Conservation (phyloP, 1,140 invertebrate genomes). For the Lepeophtheirus salmonis region DNA sequence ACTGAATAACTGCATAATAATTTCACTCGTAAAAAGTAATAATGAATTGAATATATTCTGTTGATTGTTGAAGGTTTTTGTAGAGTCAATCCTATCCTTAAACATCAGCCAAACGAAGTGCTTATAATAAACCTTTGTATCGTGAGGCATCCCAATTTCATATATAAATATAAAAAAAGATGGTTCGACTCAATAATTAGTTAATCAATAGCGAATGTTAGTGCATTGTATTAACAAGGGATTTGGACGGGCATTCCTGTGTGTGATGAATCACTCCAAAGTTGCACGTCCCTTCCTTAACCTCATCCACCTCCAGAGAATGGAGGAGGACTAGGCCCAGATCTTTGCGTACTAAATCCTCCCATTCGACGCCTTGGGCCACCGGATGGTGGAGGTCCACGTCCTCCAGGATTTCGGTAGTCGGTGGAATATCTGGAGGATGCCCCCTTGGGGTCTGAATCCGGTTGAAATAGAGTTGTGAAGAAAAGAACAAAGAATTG, state of each 20-base stretch:
- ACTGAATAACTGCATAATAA: too few species aligned
- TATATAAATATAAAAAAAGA: too few species aligned
- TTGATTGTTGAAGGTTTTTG: too few species aligned
- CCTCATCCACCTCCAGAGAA: neutral
- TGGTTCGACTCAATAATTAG: too few species aligned
- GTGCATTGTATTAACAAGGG: neutral
- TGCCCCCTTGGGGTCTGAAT: neutral
- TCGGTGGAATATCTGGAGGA: neutral
- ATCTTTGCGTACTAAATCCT: neutral
- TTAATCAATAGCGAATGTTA: neutral
- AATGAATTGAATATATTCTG: too few species aligned
- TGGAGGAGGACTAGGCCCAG: neutral
- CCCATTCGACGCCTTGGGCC: neutral
- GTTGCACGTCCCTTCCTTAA: too few species aligned
- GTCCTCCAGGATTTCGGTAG: neutral
- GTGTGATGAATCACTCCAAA: neutral
- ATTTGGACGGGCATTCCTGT: neutral
- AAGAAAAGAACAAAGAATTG: neutral
- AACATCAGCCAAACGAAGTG: neutral
- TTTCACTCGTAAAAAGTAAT: too few species aligned
- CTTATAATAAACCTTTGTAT: neutral
- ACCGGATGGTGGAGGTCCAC: neutral
- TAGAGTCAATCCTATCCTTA: too few species aligned
- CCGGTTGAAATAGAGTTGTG: neutral
- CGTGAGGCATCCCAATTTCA: neutral